These are phyloP conservation scores for Zygaena filipendulae DNA, from an alignment of 2,888 invertebrate genomes.

Conservation along the genomic window DNA sequence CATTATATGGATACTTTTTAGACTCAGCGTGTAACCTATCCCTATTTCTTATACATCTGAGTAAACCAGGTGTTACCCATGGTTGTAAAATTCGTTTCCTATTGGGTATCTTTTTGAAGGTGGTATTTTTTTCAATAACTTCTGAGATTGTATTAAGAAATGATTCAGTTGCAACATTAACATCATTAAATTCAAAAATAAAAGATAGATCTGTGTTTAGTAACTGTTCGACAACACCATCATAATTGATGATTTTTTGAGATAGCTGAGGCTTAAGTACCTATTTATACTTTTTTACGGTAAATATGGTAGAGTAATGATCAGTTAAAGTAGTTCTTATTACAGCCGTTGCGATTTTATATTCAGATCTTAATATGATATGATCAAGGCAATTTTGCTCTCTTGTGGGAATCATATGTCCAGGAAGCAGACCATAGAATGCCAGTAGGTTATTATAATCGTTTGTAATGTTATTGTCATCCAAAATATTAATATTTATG, in stretches of 20 bases:
- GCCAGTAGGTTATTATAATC: conserved; percentile 4
- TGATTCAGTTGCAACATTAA: neutral
- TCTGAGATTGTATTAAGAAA: conserved; percentile 2
- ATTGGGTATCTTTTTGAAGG: neutral
- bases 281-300: neutral
- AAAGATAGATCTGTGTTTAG: conserved; percentile 2
- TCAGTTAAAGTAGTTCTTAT: conserved; percentile 2
- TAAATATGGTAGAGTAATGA: neutral
- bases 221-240: neutral
- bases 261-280: neutral
- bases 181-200: neutral
- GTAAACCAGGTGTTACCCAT: conserved; percentile 1
- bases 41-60: conserved; percentile 3
- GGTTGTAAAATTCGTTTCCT: conserved; percentile 3
- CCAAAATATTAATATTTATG: no score
- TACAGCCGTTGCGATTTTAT: neutral
- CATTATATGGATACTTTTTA: no score
- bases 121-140: conserved; percentile 1
- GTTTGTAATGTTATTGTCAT: no score
- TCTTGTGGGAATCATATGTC: conserved; percentile 5
- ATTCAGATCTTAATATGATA: conserved; percentile 4
- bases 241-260: neutral
- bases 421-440: conserved; percentile 4
- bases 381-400: conserved; percentile 3
- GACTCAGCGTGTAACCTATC: conserved; percentile 1